A percentile compares a stretch with the other conserved stretches of the same genome.
Conservation (phyloP, 2,113 vertebrate species). For the Triplophysa dalaica region DNA sequence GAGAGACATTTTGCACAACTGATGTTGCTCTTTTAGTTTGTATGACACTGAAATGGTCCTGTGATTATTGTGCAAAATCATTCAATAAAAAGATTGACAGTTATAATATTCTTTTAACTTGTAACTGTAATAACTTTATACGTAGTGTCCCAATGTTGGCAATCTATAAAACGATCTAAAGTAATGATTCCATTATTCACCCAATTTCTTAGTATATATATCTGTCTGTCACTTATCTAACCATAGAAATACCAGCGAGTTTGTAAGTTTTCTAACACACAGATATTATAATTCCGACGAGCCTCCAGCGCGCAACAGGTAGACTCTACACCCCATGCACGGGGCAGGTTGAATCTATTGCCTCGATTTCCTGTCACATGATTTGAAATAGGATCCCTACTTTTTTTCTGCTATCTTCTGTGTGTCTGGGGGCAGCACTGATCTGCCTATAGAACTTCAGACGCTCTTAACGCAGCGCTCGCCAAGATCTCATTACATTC, state of each 20-base stretch:
- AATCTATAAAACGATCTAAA: too few relatives aligned
- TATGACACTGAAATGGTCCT: constrained; percentile 13
- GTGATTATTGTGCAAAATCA: neutral
- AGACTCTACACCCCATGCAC: constrained; percentile 8
- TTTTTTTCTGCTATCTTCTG: constrained; percentile 67
- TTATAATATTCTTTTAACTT: neutral
- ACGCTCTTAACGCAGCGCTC: constrained; percentile 62
- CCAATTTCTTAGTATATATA: too few relatives aligned
- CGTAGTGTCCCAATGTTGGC: neutral
- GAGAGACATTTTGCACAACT: constrained; percentile 41
- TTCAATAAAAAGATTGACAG: neutral
- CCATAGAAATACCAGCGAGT: neutral
- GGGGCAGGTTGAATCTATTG: constrained; percentile 75
- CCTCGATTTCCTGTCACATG: constrained; percentile 82
- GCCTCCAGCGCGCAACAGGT: constrained; percentile 26
- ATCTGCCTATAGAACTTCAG: constrained; percentile 64
- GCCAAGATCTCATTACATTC: constrained; percentile 44
- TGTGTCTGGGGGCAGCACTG: constrained; percentile 61
- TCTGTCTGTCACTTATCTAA: neutral
- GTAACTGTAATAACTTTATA: neutral
- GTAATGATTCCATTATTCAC: too few relatives aligned
- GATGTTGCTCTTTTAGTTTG: neutral
- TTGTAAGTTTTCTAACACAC: neutral
- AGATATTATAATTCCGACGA: neutral
- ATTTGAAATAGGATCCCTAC: constrained; percentile 78